Evolutionary conservation across 2,888 invertebrate species (phyloP), one percentile per base, ranked within the genome.

Genomic region (Seira musarum): DNA sequence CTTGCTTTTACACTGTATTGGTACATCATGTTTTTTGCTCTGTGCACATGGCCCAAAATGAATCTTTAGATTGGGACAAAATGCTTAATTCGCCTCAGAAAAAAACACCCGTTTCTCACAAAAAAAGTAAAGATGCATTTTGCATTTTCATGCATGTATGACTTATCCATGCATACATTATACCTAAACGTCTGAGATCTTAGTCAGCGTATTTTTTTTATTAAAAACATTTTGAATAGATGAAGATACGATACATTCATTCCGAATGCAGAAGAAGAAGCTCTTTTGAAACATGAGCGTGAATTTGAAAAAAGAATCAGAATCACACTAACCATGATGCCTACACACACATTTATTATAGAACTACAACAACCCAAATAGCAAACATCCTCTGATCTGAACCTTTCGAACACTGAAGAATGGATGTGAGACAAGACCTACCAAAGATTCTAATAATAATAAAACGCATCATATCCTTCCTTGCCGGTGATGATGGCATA

Each of bases 401-500:
- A 35, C 17, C 30, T 40, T 19, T 21, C 65, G 40, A 65, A 65
- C 46, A 67, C 67, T 49, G 24, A 67, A 67, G 67, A 30, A 65
- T 53, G 17, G 53, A 30, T 53, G 53, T 53, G 30, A 30, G 30
- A 30, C 30, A 53, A 53, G 53, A 53, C 53, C 22, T 64, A 25
- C 21, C 24, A 21, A 64, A 64, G 17, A n/a, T 65, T 35, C 35
- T 65, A 65, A 65, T 65, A 35, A 65, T 65, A 65, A 65, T 65
- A 35, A 65, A 65, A 65, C 35, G 65, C 65, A 65, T 65, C 65
- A 65, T 65, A 65, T 35, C 65, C 35, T 35, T 25, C 24, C n/a
- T 53, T 53, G 53, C 53, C 53, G 53, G 53, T 53, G 53, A 53
- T 53, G 53, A 53, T 53, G 53, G 53, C 53, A 53, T 53, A 53